Conservation (phyloP, 2,888 invertebrate species). For the Sylvicola cinctus region DNA sequence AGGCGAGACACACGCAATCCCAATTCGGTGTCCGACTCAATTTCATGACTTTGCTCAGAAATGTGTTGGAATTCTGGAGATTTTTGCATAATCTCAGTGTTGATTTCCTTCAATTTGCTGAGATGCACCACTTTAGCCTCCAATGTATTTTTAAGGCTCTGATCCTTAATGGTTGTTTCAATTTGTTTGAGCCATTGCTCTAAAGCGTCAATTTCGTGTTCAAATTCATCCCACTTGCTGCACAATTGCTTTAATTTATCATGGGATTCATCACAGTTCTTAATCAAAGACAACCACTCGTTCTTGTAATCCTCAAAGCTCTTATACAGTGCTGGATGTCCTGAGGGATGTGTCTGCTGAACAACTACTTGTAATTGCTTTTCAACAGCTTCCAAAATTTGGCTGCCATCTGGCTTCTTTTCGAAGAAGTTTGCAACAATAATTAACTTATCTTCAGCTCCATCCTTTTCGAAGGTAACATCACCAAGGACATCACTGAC, state of each 20-base stretch:
- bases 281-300: slow-evolving; percentile 55
- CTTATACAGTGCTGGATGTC: slow-evolving; percentile 50
- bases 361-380: slow-evolving; percentile 49
- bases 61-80: slow-evolving; percentile 44
- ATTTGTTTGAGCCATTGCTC: slow-evolving; percentile 71
- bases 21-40: slow-evolving; percentile 56
- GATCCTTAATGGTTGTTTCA: slow-evolving; percentile 71
- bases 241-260: slow-evolving; percentile 54
- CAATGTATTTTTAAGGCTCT: slow-evolving; percentile 66
- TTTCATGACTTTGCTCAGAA: slow-evolving; percentile 43
- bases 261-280: slow-evolving; percentile 46
- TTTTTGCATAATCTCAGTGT: slow-evolving; percentile 46
- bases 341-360: slow-evolving; percentile 52
- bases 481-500: slow-evolving; percentile 59
- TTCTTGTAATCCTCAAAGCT: slow-evolving; percentile 53
- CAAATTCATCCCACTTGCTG: slow-evolving; percentile 63
- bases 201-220: slow-evolving; percentile 52
- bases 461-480: slow-evolving; percentile 50
- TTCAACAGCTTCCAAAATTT: slow-evolving; percentile 45
- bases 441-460: slow-evolving; percentile 50
- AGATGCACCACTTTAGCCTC: slow-evolving; percentile 64
- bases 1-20: slow-evolving; percentile 54
- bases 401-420: slow-evolving; percentile 52
- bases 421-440: slow-evolving; percentile 55
- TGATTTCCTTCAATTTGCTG: slow-evolving; percentile 49